Evolutionary conservation across 2,797 vertebrate species (phyloP).

Genomic region (Geotrypetes seraphini): DNA sequence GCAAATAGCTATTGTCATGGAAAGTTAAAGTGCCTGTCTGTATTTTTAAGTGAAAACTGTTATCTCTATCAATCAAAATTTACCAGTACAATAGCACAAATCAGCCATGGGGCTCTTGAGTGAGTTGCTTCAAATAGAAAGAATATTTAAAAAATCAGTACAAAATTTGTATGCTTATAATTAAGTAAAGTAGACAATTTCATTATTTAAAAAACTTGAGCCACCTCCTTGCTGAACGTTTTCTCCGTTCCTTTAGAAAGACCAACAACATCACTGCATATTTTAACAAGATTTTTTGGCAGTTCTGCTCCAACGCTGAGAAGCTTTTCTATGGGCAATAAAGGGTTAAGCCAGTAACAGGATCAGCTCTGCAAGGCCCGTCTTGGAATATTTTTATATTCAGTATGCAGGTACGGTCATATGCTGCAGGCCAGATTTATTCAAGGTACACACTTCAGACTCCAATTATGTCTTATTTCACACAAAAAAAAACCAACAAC

Average conservation of each 20-base stretch:
- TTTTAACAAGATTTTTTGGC: slow-evolving; percentile 57
- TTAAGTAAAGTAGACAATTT: slow-evolving; percentile 60
- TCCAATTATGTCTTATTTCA: no score
- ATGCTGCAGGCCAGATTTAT: no score
- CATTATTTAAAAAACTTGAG: slow-evolving; percentile 58
- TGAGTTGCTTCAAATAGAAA: slow-evolving; percentile 60
- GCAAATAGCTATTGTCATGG: slow-evolving; percentile 79
- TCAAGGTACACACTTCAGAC: no score
- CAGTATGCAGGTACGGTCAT: no score
- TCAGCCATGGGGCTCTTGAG: slow-evolving; percentile 68
- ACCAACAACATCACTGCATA: slow-evolving; percentile 50
- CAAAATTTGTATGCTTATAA: slow-evolving; percentile 61
- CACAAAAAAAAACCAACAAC: no score
- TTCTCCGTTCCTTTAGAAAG: slow-evolving; percentile 51
- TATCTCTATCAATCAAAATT: slow-evolving; percentile 82
- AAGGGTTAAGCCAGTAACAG: slow-evolving; percentile 45
- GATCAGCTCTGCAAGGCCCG: slow-evolving; percentile 36
- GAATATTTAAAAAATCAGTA: slow-evolving; percentile 39
- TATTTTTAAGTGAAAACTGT: slow-evolving; percentile 78
- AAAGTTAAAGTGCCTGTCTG: slow-evolving; percentile 78
- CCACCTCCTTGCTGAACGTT: slow-evolving; percentile 57
- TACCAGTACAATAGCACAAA: slow-evolving; percentile 75
- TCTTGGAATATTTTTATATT: no score
- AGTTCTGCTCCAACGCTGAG: no score
- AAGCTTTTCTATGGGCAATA: no score